These are phyloP conservation scores for Tupaia tana DNA, from an alignment of 2,113 vertebrate species.

Conservation along the genomic window DNA sequence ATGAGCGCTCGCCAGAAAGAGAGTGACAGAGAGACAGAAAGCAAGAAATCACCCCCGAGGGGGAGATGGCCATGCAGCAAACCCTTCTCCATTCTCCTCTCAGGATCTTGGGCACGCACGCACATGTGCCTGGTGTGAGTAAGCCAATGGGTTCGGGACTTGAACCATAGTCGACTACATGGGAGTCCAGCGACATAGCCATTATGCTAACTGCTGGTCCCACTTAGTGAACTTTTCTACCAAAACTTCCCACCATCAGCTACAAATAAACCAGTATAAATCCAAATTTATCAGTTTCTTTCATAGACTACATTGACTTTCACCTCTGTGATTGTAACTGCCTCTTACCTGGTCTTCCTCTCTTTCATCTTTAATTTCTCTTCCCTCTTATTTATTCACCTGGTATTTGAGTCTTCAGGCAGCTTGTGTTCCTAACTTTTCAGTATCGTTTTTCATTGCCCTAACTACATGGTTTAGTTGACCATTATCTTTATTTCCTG, in stretches of 20 bases:
- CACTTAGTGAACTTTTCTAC: not conserved
- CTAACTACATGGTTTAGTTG: not conserved
- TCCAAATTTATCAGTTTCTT: not conserved
- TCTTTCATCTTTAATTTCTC: not conserved
- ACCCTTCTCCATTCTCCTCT: no score
- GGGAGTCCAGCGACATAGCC: no score
- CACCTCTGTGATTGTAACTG: not conserved
- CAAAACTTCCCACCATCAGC: not conserved
- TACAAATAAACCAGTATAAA: slow-evolving; percentile 12
- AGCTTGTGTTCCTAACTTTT: slow-evolving; percentile 20
- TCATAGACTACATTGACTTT: not conserved
- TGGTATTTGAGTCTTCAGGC: not conserved
- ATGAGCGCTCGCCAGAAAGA: no score
- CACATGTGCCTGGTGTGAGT: no score
- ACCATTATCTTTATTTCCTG: not conserved
- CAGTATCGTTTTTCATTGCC: not conserved
- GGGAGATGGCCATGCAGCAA: no score
- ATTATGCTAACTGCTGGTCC: not conserved
- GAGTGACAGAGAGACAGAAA: no score
- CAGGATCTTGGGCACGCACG: no score
- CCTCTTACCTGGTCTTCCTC: not conserved
- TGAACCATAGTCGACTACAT: no score
- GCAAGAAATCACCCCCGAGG: no score
- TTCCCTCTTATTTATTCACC: not conserved
- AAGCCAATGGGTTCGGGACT: no score